Conservation (phyloP, 2,113 vertebrate species). For the Balaenoptera acutorostrata region DNA sequence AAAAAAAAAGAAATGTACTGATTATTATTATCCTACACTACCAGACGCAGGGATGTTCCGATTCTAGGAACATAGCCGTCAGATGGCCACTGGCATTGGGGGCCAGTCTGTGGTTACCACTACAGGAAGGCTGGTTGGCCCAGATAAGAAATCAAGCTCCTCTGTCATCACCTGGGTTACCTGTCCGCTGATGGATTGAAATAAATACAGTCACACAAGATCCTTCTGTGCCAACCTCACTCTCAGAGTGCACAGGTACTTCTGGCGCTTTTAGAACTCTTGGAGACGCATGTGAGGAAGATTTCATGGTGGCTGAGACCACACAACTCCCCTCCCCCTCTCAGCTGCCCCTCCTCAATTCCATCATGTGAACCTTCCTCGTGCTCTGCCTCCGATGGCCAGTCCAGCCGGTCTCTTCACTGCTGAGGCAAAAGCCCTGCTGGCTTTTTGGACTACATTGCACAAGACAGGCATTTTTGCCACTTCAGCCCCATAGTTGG, state of each 20-base stretch:
- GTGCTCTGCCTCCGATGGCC: neutral
- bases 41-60: neutral
- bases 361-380: neutral
- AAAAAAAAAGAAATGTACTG: neutral
- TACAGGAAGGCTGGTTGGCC: neutral
- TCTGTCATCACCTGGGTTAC: no score
- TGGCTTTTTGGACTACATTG: neutral
- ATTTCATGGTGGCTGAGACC: neutral
- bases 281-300: neutral
- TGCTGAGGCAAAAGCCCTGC: neutral
- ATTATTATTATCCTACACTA: neutral
- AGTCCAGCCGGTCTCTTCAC: neutral
- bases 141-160: neutral
- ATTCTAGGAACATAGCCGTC: neutral
- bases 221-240: neutral
- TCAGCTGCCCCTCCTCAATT: fast-evolving
- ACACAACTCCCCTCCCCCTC: neutral
- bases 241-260: neutral
- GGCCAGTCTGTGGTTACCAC: neutral
- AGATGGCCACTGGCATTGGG: no score
- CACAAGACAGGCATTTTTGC: neutral
- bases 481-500: neutral
- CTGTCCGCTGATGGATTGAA: neutral
- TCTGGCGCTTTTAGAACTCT: neutral
- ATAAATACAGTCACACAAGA: neutral